Base-by-base conservation (phyloP, 2,888 invertebrate species). In the Coleophora deauratella region DNA sequence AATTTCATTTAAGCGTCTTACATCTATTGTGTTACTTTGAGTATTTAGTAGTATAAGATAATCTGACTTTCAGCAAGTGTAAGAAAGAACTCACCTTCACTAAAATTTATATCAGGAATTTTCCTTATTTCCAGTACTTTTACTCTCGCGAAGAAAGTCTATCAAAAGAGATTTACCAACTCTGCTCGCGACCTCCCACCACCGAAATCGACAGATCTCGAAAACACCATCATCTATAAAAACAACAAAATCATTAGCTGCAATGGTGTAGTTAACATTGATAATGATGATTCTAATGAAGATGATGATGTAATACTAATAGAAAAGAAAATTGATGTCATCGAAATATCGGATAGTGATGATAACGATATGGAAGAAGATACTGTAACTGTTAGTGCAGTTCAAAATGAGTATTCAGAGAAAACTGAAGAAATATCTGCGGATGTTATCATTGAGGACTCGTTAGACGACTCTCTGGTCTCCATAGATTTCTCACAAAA, bases 111-210 rank as follows among this genome's bases (percentile, higher is more conserved):
- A 10, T 3, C 3, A n/a, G 2, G 3, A 4, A 31, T n/a, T 31
- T 12, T 13, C 13, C 27, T 35, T 41, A 3, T 15, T 40, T 40
- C 12, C 43, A 46, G 45, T 33, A 43, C 35, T 12, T 2, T 47
- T 14, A 42, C n/a, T 1, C 35, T 44, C 8, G 2, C 35, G 7
- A 38, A 40, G 12, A 42, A 31, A 13, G 32, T 27, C 11, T 32
- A 42, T 13, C 32, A 40, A 21, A 41, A 42, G 14, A 31, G 38
- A 10, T 35, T 42, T 27, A 39, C 35, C 2, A 44, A 44, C 33
- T 34, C 38, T 2, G 27, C 33, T 2, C 10, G 32, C 0, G 35
- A 11, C 4, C 27, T 38, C 1, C 34, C 35, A 27, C 38, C 35
- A 27, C 33, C 35, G 1, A 39, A 33, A 13, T 37, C 40, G 1